Evolutionary conservation across 1,140 invertebrate genomes (phyloP).

Genomic region (Mizuhopecten yessoensis): DNA sequence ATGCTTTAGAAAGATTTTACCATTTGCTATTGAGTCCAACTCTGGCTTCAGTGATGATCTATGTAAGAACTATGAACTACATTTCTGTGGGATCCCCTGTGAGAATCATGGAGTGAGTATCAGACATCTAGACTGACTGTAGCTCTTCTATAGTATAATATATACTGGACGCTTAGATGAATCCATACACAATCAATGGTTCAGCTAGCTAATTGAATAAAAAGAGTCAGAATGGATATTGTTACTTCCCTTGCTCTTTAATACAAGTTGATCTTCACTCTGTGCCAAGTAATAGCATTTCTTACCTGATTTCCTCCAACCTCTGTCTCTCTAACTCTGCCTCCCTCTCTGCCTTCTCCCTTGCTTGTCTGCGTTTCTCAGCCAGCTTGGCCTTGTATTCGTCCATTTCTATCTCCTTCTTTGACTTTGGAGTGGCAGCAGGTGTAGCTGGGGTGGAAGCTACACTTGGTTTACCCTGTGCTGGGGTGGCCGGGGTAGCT

Average conservation of each 20-base stretch:
- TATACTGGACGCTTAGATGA: neutral
- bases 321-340: constrained; percentile 79
- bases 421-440: constrained; percentile 55
- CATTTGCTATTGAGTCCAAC: no score
- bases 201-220: neutral
- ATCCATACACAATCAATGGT: neutral
- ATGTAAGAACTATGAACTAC: no score
- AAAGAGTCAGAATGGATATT: neutral
- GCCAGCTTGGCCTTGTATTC: constrained; percentile 81
- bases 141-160: neutral
- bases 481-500: neutral
- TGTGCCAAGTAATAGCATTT: neutral
- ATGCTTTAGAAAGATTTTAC: no score
- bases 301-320: constrained; percentile 75
- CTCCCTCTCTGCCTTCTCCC: constrained; percentile 81
- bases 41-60: no score
- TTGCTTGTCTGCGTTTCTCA: constrained; percentile 79
- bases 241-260: neutral
- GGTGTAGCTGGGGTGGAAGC: constrained; percentile 52
- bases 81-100: no score
- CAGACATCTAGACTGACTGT: neutral
- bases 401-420: constrained; percentile 73
- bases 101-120: no score
- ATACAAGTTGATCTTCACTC: neutral
- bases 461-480: constrained; percentile 41